Evolutionary conservation across 1,140 invertebrate species (phyloP), one percentile per base, ranked within the genome.

Genomic region (Episyrphus balteatus): DNA sequence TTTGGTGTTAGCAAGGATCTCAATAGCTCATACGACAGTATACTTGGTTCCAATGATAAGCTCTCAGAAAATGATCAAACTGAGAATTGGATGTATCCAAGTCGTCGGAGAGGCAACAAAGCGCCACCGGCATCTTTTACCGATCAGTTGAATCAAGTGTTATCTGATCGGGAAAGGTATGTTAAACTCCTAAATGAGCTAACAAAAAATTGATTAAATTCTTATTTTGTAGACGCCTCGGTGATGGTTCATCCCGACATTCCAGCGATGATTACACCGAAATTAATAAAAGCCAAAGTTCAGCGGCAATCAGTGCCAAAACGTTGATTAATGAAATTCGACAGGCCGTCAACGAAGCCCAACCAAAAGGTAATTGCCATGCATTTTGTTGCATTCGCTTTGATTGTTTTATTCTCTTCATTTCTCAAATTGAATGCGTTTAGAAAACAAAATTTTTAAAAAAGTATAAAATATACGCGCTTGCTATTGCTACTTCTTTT

Each of bases 121-220:
- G 53, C 75, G 59, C 81, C 83, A 40, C 77, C 83, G 13, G 73
- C 81, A 52, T 86, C 82, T 39, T 72, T 89, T 43, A 85, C 84
- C 1, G 86, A 89, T 62, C 86, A 90, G 61, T 72, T 89, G 48
- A 87, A 87, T 71, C 84, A 86, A 65, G 84, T 88, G 55, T 66
- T 86, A 54, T 81, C 83, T 37, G 84, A 86, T 61, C 74, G 84
- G 52, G 83, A 86, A 64, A 74, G 80, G 55, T 74, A 79, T 58
- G 66, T 76, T 39, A 68, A 37, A 37, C 3, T 15, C 19, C 8
- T 19, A n/a, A 17, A 5, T 42, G 5, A 13, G 7, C 21, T 42
- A 5, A 7, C 17, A 7, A 17, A 43, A 26, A 31, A 31, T 26
- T 43, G 19, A 21, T 5, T 13, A 42, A 6, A 5, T 42, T 42